phyloP scores from a whole-genome alignment of 1,140 invertebrate genomes.

The Melipona quadrifasciata region DNA sequence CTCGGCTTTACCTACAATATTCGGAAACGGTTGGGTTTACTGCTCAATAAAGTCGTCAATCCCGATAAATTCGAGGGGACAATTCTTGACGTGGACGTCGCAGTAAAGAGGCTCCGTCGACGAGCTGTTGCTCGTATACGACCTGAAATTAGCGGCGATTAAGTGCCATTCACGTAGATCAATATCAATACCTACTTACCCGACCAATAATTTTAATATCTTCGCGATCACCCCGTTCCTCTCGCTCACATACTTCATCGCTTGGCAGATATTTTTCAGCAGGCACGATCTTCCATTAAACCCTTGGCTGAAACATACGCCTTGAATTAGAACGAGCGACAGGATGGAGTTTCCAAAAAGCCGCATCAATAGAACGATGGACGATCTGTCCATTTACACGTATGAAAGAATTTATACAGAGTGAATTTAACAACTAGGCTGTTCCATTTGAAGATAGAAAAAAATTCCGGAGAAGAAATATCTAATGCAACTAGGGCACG shows the following conservation, averaged over 20 bases:
- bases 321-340: background rate
- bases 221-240: slow-evolving; percentile 75
- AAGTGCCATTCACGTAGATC: background rate
- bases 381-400: background rate
- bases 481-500: too few relatives aligned
- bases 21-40: background rate
- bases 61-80: slow-evolving; percentile 77
- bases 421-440: too few relatives aligned
- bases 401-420: too few relatives aligned
- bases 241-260: slow-evolving; percentile 65
- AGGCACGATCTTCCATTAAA: slow-evolving; percentile 83
- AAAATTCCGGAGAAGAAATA: too few relatives aligned
- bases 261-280: slow-evolving; percentile 82
- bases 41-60: slow-evolving; percentile 69
- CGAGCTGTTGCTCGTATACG: slow-evolving; percentile 65
- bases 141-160: slow-evolving; percentile 64
- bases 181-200: slow-evolving; percentile 64
- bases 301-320: slow-evolving; percentile 81
- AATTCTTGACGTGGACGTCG: slow-evolving; percentile 72
- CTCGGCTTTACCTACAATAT: background rate
- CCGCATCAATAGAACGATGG: too few relatives aligned
- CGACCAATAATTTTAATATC: slow-evolving; percentile 73
- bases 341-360: background rate
- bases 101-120: slow-evolving; percentile 69
- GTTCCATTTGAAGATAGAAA: too few relatives aligned